These are phyloP conservation scores for Campopleginae sp. DNA, from an alignment of 2,888 invertebrate species.

Conservation along the genomic window DNA sequence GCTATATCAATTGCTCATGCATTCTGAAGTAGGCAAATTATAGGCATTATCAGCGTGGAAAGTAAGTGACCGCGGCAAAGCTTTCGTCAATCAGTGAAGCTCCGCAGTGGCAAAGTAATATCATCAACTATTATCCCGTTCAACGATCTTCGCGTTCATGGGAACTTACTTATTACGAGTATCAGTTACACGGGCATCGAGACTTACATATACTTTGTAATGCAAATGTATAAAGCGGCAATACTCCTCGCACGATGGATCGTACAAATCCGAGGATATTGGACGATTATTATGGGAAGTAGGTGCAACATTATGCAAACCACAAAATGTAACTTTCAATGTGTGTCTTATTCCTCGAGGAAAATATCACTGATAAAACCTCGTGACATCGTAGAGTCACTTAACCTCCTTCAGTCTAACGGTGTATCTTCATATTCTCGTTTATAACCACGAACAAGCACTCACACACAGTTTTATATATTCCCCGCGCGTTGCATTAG, in stretches of 20 bases:
- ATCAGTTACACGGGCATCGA: background rate
- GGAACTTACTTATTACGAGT: conserved; percentile 10
- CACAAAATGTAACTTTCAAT: conserved; percentile 27
- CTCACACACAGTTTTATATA: conserved; percentile 39
- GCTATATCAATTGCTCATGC: conserved; percentile 60
- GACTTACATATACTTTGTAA: background rate
- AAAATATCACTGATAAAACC: conserved; percentile 44
- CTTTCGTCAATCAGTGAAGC: conserved; percentile 65
- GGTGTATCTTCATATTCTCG: conserved; percentile 41
- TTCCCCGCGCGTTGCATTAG: background rate
- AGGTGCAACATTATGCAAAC: conserved; percentile 51
- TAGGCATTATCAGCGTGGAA: conserved; percentile 54
- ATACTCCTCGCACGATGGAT: conserved; percentile 37
- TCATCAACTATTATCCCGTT: conserved; percentile 58
- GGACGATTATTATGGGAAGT: conserved; percentile 39
- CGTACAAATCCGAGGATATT: conserved; percentile 48
- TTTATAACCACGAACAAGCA: conserved; percentile 24
- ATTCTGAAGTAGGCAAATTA: conserved; percentile 61
- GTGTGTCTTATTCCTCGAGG: conserved; percentile 20
- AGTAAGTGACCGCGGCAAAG: conserved; percentile 54
- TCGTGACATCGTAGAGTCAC: conserved; percentile 44
- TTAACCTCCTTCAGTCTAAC: conserved; percentile 54
- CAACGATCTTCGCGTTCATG: conserved; percentile 53
- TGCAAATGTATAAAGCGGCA: conserved; percentile 24
- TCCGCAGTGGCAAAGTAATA: conserved; percentile 49